phyloP scores from a whole-genome alignment of 2,888 invertebrate species.

The Microctonus brassicae region DNA sequence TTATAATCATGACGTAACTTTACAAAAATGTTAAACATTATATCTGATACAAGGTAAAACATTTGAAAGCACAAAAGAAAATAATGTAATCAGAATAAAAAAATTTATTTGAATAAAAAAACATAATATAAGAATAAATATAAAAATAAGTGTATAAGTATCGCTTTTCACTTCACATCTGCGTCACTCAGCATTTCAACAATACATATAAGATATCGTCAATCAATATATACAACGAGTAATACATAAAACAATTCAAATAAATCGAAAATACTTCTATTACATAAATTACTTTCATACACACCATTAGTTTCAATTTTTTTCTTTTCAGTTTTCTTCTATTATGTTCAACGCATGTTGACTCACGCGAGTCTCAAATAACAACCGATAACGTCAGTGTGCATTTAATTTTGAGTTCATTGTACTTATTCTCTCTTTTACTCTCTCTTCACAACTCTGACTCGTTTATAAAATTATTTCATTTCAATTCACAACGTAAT shows the following conservation, averaged over 20 bases:
- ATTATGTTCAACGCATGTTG: not conserved
- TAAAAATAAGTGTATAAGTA: not conserved
- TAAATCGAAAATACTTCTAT: constrained; percentile 37
- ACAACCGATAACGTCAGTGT: constrained; percentile 20
- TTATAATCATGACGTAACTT: not conserved
- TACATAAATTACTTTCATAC: constrained; percentile 37
- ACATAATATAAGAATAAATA: not conserved
- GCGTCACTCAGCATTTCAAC: not conserved
- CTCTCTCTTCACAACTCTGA: not conserved
- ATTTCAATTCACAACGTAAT: constrained; percentile 19
- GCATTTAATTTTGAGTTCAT: not conserved
- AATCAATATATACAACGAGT: not conserved
- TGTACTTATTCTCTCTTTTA: not conserved
- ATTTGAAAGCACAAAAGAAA: not conserved
- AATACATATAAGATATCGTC: not conserved
- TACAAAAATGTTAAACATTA: not conserved
- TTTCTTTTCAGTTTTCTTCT: not conserved
- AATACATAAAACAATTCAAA: not conserved
- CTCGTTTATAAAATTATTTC: not conserved
- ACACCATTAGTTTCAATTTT: not conserved
- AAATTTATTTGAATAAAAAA: not conserved
- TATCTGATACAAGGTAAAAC: not conserved
- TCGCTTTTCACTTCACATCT: not conserved
- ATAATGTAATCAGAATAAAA: not conserved
- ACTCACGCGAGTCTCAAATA: constrained; percentile 21